phyloP scores from a whole-genome alignment of 2,888 invertebrate species.

The Smittia aterrima region DNA sequence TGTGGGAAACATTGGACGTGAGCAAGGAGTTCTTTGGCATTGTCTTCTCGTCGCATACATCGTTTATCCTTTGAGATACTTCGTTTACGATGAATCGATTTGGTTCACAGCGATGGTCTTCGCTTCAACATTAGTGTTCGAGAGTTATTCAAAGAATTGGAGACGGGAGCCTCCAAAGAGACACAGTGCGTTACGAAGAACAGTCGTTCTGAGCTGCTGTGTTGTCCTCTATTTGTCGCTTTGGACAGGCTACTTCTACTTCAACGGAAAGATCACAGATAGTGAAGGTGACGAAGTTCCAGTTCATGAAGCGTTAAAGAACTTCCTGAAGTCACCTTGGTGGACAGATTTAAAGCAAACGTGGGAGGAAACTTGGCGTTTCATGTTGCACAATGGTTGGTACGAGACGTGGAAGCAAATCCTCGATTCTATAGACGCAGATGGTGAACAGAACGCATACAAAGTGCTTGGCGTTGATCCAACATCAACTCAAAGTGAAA shows the following conservation, averaged over 20 bases:
- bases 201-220: slow-evolving; percentile 61
- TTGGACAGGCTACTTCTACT: slow-evolving; percentile 79
- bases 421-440: slow-evolving; percentile 81
- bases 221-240: slow-evolving; percentile 67
- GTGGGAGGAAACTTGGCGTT: slow-evolving; percentile 70
- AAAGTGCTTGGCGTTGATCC: slow-evolving; percentile 75
- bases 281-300: slow-evolving; percentile 84
- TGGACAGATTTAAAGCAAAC: slow-evolving; percentile 80
- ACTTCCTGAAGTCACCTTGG: slow-evolving; percentile 87
- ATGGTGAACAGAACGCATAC: slow-evolving; percentile 86
- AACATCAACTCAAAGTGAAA: slow-evolving; percentile 81
- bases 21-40: slow-evolving; percentile 70
- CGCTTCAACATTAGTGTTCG: slow-evolving; percentile 67
- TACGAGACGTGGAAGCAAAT: slow-evolving; percentile 83
- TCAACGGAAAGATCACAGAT: slow-evolving; percentile 83
- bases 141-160: slow-evolving; percentile 77
- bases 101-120: slow-evolving; percentile 69
- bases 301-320: slow-evolving; percentile 80
- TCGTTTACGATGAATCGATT: slow-evolving; percentile 70
- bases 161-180: slow-evolving; percentile 62
- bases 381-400: slow-evolving; percentile 84
- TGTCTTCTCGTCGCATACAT: slow-evolving; percentile 67
- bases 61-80: slow-evolving; percentile 67
- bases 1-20: slow-evolving; percentile 86
- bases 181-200: slow-evolving; percentile 56